Percentiles rank a stretch among this genome's conserved stretches.
Evolutionary conservation across 2,888 invertebrate genomes (phyloP).

Genomic region (Sesia apiformis): DNA sequence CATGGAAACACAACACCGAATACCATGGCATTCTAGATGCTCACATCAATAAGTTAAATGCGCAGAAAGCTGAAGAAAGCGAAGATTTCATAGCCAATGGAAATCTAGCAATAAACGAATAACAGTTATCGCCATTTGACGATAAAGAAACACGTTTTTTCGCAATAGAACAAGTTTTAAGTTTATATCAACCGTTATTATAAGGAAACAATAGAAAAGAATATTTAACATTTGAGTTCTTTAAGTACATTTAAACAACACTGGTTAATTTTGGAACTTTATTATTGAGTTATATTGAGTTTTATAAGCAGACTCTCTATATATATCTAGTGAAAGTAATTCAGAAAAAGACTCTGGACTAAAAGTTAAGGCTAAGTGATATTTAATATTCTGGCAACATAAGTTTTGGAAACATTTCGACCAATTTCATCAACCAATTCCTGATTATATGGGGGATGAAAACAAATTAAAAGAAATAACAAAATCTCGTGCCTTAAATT

Average conservation of each 20-base stretch:
- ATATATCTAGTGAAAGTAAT: constrained; percentile 66
- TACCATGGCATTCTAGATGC: constrained; percentile 50
- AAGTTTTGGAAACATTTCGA: constrained; percentile 62
- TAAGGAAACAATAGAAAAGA: constrained; percentile 73
- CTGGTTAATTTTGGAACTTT: constrained; percentile 75
- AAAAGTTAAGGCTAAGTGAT: constrained; percentile 66
- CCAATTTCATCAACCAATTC: constrained; percentile 63
- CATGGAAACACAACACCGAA: constrained; percentile 46
- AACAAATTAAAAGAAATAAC: constrained; percentile 36
- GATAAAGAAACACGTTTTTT: constrained; percentile 75
- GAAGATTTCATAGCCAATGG: constrained; percentile 65
- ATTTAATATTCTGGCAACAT: constrained; percentile 62
- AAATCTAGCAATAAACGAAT: constrained; percentile 58
- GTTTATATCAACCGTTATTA: constrained; percentile 76
- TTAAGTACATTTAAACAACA: constrained; percentile 73
- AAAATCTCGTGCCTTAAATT: constrained; percentile 72
- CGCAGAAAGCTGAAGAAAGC: constrained; percentile 56
- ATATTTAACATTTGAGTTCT: constrained; percentile 66
- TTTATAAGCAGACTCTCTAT: constrained; percentile 71
- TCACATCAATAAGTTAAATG: constrained; percentile 61
- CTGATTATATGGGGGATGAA: constrained; percentile 58
- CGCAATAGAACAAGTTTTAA: constrained; percentile 76
- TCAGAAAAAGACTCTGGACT: constrained; percentile 67
- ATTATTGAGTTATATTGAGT: constrained; percentile 63
- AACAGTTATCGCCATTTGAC: constrained; percentile 70